A percentile compares a stretch with the other conserved stretches of the same genome.
phyloP scores from a whole-genome alignment of 1,140 invertebrate genomes.

The Berghia stephanieae region DNA sequence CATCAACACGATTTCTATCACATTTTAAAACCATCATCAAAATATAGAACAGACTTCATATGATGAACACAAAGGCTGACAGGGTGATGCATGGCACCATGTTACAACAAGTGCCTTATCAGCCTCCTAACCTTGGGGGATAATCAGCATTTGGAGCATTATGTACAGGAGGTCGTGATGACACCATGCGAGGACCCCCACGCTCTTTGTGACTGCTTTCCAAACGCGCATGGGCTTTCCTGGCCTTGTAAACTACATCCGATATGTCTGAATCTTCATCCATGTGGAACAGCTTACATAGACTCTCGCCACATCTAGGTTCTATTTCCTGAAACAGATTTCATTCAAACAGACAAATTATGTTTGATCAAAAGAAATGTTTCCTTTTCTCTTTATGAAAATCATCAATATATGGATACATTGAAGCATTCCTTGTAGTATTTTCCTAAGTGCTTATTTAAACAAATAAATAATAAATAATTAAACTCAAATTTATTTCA shows the following conservation, averaged over 20 bases:
- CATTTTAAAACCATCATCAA: background rate
- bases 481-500: too few species aligned
- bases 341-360: background rate
- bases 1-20: background rate
- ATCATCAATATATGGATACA: too few species aligned
- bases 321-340: constrained; percentile 84
- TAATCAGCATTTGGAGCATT: constrained; percentile 15
- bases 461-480: constrained; percentile 1
- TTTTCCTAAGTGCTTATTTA: background rate
- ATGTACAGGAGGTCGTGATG: constrained; percentile 3
- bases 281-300: constrained; percentile 92
- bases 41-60: background rate
- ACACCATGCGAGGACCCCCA: constrained; percentile 12
- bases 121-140: constrained; percentile 33
- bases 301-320: constrained; percentile 90
- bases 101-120: too few species aligned
- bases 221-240: constrained; percentile 43
- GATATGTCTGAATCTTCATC: constrained; percentile 93
- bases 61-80: constrained; percentile 15
- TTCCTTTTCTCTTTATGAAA: too few species aligned
- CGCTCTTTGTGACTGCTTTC: constrained; percentile 36
- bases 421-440: background rate
- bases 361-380: too few species aligned
- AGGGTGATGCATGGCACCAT: too few species aligned
- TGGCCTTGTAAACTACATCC: constrained; percentile 84